Base-by-base conservation (phyloP, 2,888 invertebrate species). In the Ophonus ardosiacus region DNA sequence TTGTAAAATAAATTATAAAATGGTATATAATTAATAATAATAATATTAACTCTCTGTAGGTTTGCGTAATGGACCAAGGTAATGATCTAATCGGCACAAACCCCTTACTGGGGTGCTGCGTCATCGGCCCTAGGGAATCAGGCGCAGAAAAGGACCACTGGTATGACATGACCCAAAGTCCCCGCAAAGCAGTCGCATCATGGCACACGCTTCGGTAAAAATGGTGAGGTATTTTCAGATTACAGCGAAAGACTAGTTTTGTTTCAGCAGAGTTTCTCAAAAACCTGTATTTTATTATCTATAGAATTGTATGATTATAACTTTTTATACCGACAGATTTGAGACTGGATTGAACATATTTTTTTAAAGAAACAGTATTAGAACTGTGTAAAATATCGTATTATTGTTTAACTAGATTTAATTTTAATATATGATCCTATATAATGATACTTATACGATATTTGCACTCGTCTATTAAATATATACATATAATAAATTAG, bases 91-190 rank as follows among this genome's bases (percentile, higher is more conserved):
- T 93, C 86, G 93, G 94, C n/a, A 93, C 92, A 87, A 93, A 93
- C 85, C 92, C 93, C 4, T 90, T 93, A 88, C 92, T 96, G 85
- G 96, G 97, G 0, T 94, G 95, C 89, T 96, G 96, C 90, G 93
- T 95, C 89, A 94, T 97, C 88, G 96, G 96, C 85, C 94, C 95
- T 13, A 93, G 93, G 79, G 94, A 94, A 90, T 92, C 92, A 1
- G 96, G 94, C 83, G 93, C 94, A 1, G 96, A 95, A 88, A 94
- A 95, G 82, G 95, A 96, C 88, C 98, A 98, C 92, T 98, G 98
- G 98, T 94, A 95, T 87, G 96, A 97, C 89, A 97, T 98, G 96
- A 94, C 95, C 80, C 95, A 96, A 89, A 96, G 96, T 91, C 96
- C 96, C 68, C 94, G 97, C 88, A 97, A 97, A 90, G 95, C 97